These are phyloP conservation scores for Drosophila grimshawi DNA, from an alignment of 1,140 invertebrate genomes.

Conservation along the genomic window DNA sequence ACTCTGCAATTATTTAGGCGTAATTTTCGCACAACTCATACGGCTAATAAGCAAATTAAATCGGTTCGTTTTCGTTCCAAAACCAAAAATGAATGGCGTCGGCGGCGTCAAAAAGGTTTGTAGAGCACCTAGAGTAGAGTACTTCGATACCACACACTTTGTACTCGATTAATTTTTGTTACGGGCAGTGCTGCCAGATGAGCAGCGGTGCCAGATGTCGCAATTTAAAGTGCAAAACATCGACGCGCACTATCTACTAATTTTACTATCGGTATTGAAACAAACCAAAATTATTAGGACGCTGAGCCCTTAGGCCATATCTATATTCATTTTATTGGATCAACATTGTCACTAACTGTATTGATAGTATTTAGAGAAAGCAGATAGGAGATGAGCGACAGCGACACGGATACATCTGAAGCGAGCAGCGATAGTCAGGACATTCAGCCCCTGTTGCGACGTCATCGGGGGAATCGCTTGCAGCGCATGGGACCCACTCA, in stretches of 20 bases:
- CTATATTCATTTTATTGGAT: not conserved
- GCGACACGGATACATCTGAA: conserved; percentile 3
- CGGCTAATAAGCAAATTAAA: conserved; percentile 9
- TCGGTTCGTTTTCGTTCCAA: conserved; percentile 13
- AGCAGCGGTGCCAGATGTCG: not conserved
- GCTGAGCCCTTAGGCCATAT: not conserved
- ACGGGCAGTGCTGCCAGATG: not conserved
- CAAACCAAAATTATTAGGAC: not conserved
- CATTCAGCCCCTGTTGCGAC: not conserved
- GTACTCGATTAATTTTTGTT: conserved; percentile 1
- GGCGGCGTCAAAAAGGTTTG: conserved; percentile 25
- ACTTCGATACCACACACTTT: conserved; percentile 17
- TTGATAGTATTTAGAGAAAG: not conserved
- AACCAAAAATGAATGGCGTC: conserved; percentile 49
- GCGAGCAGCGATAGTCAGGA: not conserved
- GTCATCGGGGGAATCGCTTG: not conserved
- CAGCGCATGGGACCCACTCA: not conserved
- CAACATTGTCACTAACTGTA: not conserved
- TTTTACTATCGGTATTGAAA: not conserved
- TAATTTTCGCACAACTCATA: conserved; percentile 10
- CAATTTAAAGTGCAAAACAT: not conserved
- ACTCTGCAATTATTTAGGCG: not conserved
- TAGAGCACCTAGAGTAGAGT: not conserved
- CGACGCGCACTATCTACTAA: conserved; percentile 3
- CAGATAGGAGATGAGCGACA: conserved; percentile 7